Base-by-base conservation (phyloP, 2,113 vertebrate genomes). In the Phyllostomus discolor region DNA sequence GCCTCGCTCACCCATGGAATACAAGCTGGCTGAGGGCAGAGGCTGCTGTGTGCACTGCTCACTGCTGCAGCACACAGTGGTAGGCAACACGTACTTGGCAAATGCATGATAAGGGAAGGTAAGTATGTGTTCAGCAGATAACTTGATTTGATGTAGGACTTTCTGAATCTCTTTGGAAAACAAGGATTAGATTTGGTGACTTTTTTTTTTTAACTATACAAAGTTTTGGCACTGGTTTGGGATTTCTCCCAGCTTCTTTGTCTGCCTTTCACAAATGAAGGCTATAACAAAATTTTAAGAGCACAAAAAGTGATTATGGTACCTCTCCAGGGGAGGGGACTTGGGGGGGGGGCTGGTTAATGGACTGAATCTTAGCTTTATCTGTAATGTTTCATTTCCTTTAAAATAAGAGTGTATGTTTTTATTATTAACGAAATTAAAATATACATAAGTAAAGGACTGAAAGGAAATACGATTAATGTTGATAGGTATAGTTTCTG, bases 341-440 rank as follows among this genome's bases (percentile, higher is more conserved):
- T 6, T 22, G 35, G 38, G 62, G 8, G 11, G 24, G 43, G 22
- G 46, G 28, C 4, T 17, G 46, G 28, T 35, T 70, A 67, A 50
- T 24, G 17, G 16, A 50, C 79, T 16, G 46, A 33, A 38, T 6
- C 50, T 75, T 67, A 50, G 79, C 31, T 64, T 73, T 88, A 78
- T 62, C 80, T 69, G 10, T 48, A 82, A 91, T 20, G 4, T 80
- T 90, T 94, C 24, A 85, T 84, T 43, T 84, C 59, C 43, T 80
- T 94, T 75, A 85, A 89, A 80, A 89, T 22, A 28, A 48, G n/a
- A 69, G 17, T 28, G 5, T 59, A 38, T 88, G 26, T 7, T 94
- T 84, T 93, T 95, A 78, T 67, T 88, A 88, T 8, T 72, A 91
- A 81, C 59, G 50, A 90, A 78, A 94, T 76, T 12, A 73, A 87